Evolutionary conservation across 2,888 invertebrate genomes (phyloP), one percentile per base, ranked within the genome.

Genomic region (Liopterus haemorrhoidalis): DNA sequence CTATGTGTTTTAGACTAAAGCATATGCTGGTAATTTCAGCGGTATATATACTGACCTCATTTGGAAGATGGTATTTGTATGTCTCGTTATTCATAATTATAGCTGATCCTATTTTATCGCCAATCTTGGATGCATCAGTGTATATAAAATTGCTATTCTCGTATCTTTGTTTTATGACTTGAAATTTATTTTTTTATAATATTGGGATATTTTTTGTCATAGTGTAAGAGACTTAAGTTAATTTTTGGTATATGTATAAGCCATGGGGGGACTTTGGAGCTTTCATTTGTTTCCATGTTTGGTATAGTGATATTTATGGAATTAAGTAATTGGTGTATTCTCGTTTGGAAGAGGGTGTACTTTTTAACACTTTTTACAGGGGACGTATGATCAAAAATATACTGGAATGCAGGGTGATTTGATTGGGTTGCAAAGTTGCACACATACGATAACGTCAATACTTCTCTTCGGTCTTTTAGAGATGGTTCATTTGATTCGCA

Each of bases 401-500:
- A 20, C 19, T 35, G 35, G 19, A 5, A 21, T n/a, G 20, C 21
- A 3, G 35, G 19, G 19, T 35, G 19, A 6, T 3, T 35, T 4
- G 19, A 20, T 20, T 35, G 5, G 5, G n/a, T 18, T 2, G 20
- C 20, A 12, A 12, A 9, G 3, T 21, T 21, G n/a, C 12, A 19
- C 14, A 21, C 19, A n/a, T 35, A 35, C 6, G 35, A 9, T 3
- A 27, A 24, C n/a, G 24, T 25, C 24, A 38, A 12, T 5, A n/a
- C 5, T n/a, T 24, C 16, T 9, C 25, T 21, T 6, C 25, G 22
- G 14, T 21, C 21, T 6, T 21, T 24, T 3, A 38, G 14, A 11
- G 38, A 22, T 8, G 25, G 38, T 24, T 38, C 24, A 24, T 25
- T 25, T 21, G 38, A 21, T 21, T 12, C 9, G 25, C 38, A 38